These are phyloP conservation scores for Acholoe squamosa DNA, from an alignment of 2,888 invertebrate species.

Conservation along the genomic window DNA sequence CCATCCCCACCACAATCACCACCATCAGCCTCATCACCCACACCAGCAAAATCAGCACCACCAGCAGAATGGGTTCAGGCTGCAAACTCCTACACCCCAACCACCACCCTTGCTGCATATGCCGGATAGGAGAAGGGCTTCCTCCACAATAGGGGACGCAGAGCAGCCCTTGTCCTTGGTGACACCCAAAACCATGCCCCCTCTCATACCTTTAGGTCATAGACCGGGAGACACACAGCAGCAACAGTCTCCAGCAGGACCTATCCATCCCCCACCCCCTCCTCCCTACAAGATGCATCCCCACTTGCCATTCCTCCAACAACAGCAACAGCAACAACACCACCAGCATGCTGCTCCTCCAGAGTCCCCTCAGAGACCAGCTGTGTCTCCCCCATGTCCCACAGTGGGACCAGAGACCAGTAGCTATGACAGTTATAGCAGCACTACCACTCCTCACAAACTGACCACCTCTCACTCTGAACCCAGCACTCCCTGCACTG, in stretches of 20 bases:
- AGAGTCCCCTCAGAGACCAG: neutral
- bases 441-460: slow-evolving; percentile 59
- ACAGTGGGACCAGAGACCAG: neutral
- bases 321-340: slow-evolving; percentile 16
- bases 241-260: slow-evolving; percentile 72
- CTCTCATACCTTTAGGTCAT: slow-evolving; percentile 72
- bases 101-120: slow-evolving; percentile 4
- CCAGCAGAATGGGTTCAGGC: slow-evolving; percentile 22
- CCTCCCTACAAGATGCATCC: slow-evolving; percentile 87
- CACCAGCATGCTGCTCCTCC: neutral
- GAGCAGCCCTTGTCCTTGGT: slow-evolving; percentile 67
- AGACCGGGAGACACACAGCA: slow-evolving; percentile 74
- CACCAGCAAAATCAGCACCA: slow-evolving; percentile 71
- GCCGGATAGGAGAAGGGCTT: neutral
- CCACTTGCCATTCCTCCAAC: slow-evolving; percentile 89
- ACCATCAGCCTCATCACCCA: slow-evolving; percentile 65
- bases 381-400: neutral
- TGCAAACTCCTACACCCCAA: neutral
- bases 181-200: slow-evolving; percentile 71
- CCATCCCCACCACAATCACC: slow-evolving; percentile 69
- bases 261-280: slow-evolving; percentile 61
- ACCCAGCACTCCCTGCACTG: slow-evolving; percentile 36
- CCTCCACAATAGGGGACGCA: neutral
- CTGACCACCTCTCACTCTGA: slow-evolving; percentile 63
- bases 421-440: neutral